phyloP scores from a whole-genome alignment of 2,888 invertebrate genomes.

The Carterocephalus palaemon region DNA sequence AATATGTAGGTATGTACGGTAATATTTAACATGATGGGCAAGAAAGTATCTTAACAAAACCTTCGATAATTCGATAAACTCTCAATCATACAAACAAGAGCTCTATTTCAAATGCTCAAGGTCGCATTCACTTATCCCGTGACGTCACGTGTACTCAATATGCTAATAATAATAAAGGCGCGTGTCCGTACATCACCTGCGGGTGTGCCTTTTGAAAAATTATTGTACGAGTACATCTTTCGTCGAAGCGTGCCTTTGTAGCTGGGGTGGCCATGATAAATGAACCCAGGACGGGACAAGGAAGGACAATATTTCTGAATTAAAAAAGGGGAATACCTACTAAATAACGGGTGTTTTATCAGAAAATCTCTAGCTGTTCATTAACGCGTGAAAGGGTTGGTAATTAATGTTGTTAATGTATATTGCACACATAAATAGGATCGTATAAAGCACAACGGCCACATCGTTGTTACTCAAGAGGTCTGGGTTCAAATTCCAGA shows the following conservation, averaged over 20 bases:
- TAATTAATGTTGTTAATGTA: too few species aligned
- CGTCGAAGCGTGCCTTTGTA: constrained; percentile 44
- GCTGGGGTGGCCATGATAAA: constrained; percentile 7
- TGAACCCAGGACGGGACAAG: too few species aligned
- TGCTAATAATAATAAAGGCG: constrained; percentile 41
- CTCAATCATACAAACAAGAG: not conserved
- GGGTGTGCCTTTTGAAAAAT: constrained; percentile 50
- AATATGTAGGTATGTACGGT: too few species aligned
- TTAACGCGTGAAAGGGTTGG: too few species aligned
- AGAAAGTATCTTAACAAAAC: too few species aligned
- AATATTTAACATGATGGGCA: too few species aligned
- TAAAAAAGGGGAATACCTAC: not conserved
- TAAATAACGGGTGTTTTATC: not conserved
- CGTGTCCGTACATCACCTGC: constrained; percentile 57
- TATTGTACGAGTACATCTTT: constrained; percentile 51
- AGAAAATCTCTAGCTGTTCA: too few species aligned
- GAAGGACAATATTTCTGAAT: too few species aligned
- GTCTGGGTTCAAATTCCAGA: too few species aligned
- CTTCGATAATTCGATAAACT: not conserved
- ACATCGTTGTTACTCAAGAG: too few species aligned
- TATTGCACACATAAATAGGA: too few species aligned
- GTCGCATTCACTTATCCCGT: not conserved
- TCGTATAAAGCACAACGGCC: too few species aligned
- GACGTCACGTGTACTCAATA: constrained; percentile 9
- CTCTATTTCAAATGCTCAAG: not conserved